phyloP scores from a whole-genome alignment of 2,113 vertebrate species.

The Campylomormyrus tamandua region DNA sequence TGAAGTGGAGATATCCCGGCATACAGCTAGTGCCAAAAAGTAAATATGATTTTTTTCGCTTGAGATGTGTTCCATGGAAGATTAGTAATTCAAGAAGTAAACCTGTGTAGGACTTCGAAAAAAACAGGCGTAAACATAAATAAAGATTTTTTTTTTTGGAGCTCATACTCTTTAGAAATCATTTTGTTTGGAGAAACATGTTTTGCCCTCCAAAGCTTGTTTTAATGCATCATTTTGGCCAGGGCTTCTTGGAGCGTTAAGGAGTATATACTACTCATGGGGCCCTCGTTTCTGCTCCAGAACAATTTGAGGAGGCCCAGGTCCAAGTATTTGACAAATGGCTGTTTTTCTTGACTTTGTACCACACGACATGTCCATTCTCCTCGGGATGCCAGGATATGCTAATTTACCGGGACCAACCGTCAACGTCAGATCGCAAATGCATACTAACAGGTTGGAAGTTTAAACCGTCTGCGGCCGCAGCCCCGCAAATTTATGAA shows the following conservation, averaged over 20 bases:
- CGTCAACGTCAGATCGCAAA: not conserved
- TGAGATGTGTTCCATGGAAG: not conserved
- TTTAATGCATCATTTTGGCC: not conserved
- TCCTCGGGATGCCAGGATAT: not conserved
- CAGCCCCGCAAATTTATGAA: not conserved
- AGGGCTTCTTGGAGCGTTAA: not conserved
- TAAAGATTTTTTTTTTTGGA: not conserved
- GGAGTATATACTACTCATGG: not conserved
- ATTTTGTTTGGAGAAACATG: not conserved
- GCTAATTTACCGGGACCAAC: not conserved
- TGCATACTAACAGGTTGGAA: not conserved
- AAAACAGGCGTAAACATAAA: not conserved
- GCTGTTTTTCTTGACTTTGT: not conserved
- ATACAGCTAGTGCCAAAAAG: conserved; percentile 21
- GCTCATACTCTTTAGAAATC: not conserved
- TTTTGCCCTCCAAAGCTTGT: not conserved
- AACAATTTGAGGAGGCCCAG: not conserved
- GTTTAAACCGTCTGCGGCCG: not conserved
- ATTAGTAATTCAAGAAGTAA: conserved; percentile 7
- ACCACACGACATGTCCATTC: not conserved
- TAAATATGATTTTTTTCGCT: not conserved
- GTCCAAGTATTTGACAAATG: not conserved
- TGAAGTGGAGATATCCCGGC: conserved; percentile 33
- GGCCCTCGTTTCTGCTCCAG: not conserved
- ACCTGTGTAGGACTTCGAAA: not conserved